Conservation (phyloP, 2,888 invertebrate genomes). For the Epinotia demarniana region DNA sequence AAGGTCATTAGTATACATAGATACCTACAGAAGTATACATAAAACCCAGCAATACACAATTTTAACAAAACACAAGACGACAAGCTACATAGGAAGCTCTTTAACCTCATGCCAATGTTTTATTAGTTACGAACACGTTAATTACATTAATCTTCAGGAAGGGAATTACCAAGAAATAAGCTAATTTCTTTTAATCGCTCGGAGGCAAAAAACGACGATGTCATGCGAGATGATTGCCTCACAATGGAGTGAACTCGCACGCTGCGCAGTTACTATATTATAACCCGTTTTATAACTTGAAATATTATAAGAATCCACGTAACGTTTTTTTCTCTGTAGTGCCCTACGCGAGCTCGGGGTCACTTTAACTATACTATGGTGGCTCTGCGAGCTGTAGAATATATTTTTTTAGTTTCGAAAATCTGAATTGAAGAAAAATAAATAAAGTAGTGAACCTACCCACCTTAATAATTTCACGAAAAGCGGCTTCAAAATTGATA, state of each 20-base stretch:
- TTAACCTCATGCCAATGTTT: not conserved
- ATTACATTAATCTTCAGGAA: conserved; percentile 11
- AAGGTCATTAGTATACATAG: not conserved
- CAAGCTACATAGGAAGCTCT: not conserved
- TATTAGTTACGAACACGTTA: not conserved
- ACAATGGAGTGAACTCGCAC: not conserved
- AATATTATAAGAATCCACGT: too few relatives aligned
- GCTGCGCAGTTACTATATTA: not conserved
- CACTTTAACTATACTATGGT: too few relatives aligned
- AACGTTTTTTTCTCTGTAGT: too few relatives aligned
- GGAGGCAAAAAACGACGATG: conserved; percentile 7
- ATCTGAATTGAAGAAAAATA: too few relatives aligned
- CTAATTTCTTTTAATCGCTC: conserved; percentile 20
- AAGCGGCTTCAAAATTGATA: too few relatives aligned
- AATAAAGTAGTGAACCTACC: too few relatives aligned
- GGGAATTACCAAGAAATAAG: conserved; percentile 12
- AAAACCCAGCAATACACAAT: not conserved
- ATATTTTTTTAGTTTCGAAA: too few relatives aligned
- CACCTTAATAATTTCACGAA: too few relatives aligned
- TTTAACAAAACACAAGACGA: not conserved
- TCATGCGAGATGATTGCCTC: conserved; percentile 31
- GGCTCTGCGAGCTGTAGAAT: too few relatives aligned
- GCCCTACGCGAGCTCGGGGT: too few relatives aligned
- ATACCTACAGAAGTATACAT: not conserved
- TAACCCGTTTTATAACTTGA: not conserved